phyloP scores from a whole-genome alignment of 1,140 invertebrate genomes.

The Acromyrmex echinatior region DNA sequence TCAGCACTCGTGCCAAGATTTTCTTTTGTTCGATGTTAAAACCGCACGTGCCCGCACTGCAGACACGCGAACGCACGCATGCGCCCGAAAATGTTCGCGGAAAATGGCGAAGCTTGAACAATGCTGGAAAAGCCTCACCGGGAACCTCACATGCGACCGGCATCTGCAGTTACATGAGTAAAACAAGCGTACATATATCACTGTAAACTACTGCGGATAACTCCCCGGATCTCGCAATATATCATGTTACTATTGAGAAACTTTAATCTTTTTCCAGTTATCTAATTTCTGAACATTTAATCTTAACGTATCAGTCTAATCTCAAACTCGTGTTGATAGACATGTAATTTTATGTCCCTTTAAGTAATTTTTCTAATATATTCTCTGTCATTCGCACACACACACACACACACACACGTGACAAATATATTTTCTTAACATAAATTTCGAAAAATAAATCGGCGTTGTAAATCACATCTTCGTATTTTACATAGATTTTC shows the following conservation, averaged over 20 bases:
- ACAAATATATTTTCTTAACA: slow-evolving; percentile 24
- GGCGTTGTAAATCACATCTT: slow-evolving; percentile 35
- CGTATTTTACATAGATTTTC: slow-evolving; percentile 51
- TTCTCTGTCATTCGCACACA: not conserved
- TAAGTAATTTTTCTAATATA: not conserved
- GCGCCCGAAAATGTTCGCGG: slow-evolving; percentile 40
- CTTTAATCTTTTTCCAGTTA: slow-evolving; percentile 34
- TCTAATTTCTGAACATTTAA: slow-evolving; percentile 22
- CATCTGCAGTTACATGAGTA: slow-evolving; percentile 41
- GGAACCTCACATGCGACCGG: slow-evolving; percentile 48
- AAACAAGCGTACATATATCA: slow-evolving; percentile 56
- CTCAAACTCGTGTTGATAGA: not conserved
- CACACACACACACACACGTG: not conserved
- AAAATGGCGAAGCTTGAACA: slow-evolving; percentile 50
- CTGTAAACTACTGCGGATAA: slow-evolving; percentile 52
- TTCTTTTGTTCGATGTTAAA: slow-evolving; percentile 68
- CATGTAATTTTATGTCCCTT: not conserved
- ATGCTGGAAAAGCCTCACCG: slow-evolving; percentile 33
- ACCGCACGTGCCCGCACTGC: slow-evolving; percentile 72
- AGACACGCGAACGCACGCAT: slow-evolving; percentile 60
- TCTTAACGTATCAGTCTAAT: not conserved
- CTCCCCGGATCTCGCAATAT: slow-evolving; percentile 24
- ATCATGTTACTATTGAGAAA: slow-evolving; percentile 7
- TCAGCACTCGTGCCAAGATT: slow-evolving; percentile 16
- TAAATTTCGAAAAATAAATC: slow-evolving; percentile 41